These are phyloP conservation scores for Stenodera caucasica DNA, from an alignment of 2,888 invertebrate genomes.

Conservation along the genomic window DNA sequence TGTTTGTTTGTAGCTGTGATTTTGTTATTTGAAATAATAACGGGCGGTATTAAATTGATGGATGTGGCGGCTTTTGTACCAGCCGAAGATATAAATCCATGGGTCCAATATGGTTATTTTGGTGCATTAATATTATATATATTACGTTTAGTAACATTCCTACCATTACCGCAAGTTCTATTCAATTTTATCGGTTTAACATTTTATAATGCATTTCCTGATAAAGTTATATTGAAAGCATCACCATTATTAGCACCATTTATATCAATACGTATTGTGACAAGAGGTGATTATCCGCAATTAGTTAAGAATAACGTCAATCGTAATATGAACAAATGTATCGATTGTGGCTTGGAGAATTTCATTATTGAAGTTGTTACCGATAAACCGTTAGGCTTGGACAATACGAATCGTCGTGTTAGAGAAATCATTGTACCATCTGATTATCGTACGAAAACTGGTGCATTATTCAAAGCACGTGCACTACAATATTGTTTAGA, in stretches of 20 bases:
- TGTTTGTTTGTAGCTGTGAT: slow-evolving; percentile 73
- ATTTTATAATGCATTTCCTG: slow-evolving; percentile 92
- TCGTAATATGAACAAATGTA: slow-evolving; percentile 83
- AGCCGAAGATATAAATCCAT: slow-evolving; percentile 69
- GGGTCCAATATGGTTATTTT: slow-evolving; percentile 77
- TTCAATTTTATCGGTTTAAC: slow-evolving; percentile 86
- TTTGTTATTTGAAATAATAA: slow-evolving; percentile 67
- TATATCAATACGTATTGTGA: slow-evolving; percentile 92
- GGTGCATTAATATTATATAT: slow-evolving; percentile 75
- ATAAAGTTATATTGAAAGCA: slow-evolving; percentile 81
- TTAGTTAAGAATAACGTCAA: slow-evolving; percentile 85
- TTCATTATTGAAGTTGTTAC: slow-evolving; percentile 96
- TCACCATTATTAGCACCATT: slow-evolving; percentile 91
- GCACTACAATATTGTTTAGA: slow-evolving; percentile 96
- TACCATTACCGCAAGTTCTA: slow-evolving; percentile 86
- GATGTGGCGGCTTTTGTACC: slow-evolving; percentile 56
- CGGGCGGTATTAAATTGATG: slow-evolving; percentile 57
- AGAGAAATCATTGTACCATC: slow-evolving; percentile 88
- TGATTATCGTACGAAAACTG: slow-evolving; percentile 83
- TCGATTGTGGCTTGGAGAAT: slow-evolving; percentile 90
- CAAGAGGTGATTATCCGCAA: slow-evolving; percentile 91
- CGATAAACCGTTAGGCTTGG: slow-evolving; percentile 79
- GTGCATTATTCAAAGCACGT: slow-evolving; percentile 91
- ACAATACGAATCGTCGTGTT: slow-evolving; percentile 73
- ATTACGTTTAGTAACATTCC: slow-evolving; percentile 76